A percentile compares a stretch with the other conserved stretches of the same genome.
Evolutionary conservation across 2,113 vertebrate species (phyloP).

Genomic region (Bos indicus): DNA sequence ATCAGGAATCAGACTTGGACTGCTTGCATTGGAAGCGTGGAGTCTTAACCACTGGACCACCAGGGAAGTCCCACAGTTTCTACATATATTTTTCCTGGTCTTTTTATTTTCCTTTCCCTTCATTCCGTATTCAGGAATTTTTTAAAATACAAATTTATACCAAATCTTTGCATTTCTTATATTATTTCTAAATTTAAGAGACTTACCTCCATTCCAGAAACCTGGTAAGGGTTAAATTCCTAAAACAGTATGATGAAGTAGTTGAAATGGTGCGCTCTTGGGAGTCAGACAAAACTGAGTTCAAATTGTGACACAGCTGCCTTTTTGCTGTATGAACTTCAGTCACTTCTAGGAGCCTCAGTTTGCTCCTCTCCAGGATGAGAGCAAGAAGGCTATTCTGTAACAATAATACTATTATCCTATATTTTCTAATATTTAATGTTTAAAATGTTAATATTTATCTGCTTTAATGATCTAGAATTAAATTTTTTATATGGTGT

Average conservation of each 20-base stretch:
- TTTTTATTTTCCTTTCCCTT: not conserved
- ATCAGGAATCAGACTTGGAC: not conserved
- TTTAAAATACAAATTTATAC: not conserved
- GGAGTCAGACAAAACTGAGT: not conserved
- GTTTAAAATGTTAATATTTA: not conserved
- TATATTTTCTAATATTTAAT: not conserved
- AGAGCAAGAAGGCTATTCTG: not conserved
- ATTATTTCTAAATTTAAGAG: not conserved
- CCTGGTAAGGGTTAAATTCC: not conserved
- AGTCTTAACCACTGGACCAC: not conserved
- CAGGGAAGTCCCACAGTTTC: not conserved
- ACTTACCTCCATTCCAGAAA: not conserved
- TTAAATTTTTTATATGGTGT: not conserved
- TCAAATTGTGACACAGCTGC: not conserved
- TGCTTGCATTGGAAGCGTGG: not conserved
- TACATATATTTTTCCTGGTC: not conserved
- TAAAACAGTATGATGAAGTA: not conserved
- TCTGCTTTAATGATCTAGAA: not conserved
- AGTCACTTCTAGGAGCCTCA: not conserved
- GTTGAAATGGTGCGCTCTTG: not conserved
- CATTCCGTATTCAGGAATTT: not conserved
- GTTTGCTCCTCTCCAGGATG: not conserved
- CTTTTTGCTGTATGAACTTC: not conserved
- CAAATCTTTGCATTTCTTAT: not conserved
- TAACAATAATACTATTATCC: not conserved